Evolutionary conservation across 2,797 vertebrate species (phyloP).

Genomic region (Uromys caudimaculatus): DNA sequence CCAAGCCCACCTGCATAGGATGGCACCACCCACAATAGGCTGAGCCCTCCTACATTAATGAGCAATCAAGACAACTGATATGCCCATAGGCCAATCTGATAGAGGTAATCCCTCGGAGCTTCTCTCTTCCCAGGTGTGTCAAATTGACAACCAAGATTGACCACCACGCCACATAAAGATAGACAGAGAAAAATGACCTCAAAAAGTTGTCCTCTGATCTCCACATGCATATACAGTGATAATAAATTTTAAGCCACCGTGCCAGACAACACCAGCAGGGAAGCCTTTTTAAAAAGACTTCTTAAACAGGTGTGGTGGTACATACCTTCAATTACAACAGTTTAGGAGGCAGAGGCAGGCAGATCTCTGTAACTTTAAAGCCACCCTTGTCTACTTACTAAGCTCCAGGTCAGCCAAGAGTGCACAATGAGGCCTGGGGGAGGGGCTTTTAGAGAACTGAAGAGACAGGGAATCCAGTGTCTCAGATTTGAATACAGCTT

Average conservation of each 20-base stretch:
- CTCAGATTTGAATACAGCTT: neutral
- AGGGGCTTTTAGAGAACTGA: neutral
- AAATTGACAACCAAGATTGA: neutral
- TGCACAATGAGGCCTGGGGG: neutral
- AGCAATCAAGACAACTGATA: neutral
- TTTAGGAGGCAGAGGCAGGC: neutral
- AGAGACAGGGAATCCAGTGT: neutral
- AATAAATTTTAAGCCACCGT: neutral
- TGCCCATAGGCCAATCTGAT: neutral
- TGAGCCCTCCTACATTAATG: neutral
- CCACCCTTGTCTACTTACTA: neutral
- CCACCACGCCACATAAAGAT: neutral
- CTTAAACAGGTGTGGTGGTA: neutral
- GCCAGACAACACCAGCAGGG: neutral
- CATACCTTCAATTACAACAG: neutral
- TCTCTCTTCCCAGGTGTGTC: neutral
- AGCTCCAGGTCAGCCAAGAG: neutral
- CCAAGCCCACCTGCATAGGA: neutral
- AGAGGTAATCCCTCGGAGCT: neutral
- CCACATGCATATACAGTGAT: neutral
- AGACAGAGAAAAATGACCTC: neutral
- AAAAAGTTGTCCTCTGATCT: neutral
- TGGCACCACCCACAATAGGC: neutral
- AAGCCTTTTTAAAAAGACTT: neutral
- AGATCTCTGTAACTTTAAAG: neutral